Base-by-base conservation (phyloP, 2,113 vertebrate species). In the Oreochromis niloticus region DNA sequence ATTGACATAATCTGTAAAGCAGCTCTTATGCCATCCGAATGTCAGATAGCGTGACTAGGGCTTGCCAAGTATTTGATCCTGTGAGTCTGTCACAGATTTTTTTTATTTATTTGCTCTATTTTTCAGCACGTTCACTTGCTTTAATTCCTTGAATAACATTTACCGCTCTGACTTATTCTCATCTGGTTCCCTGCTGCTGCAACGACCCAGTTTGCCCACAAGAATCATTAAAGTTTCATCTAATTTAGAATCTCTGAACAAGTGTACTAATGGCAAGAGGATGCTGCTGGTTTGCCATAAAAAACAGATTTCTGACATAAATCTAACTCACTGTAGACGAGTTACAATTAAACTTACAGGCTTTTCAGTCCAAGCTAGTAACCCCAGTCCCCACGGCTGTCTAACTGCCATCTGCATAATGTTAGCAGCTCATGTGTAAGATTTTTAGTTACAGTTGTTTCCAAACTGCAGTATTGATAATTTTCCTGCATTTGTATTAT, bases 161-260 rank as follows among this genome's bases (percentile, higher is more conserved):
- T 39, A 30, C 80, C 10, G 11, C 85, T 84, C 57, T 75, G 80
- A 80, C 78, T 82, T 84, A 61, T 89, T 87, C 82, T 81, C 55
- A 66, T 86, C 59, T 30, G 32, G 32, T 66, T 84, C 24, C 13
- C 59, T 48, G 43, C 71, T 75, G 56, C 84, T 34, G 56, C 82
- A 50, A n/a, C 1, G 5, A 81, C 78, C 73, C 82, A 66, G 8
- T 80, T 82, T 59, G 71, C 68, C 86, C 68, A 63, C 11, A 7
- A 85, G 78, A 46, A 75, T 87, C 90, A 84, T 89, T 84, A 82
- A 27, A 84, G 61, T 87, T 82, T 87, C 56, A 91, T 86, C 59
- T 82, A 50, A 84, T 93, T 80, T 80, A 46, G 32, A 41, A 73
- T 87, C 86, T 71, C 56, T 7, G 6, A 89, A 86, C 66, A 48